Evolutionary conservation across 2,797 vertebrate genomes (phyloP), one percentile per base, ranked within the genome.

Genomic region (Scolopax bukidnonensis): DNA sequence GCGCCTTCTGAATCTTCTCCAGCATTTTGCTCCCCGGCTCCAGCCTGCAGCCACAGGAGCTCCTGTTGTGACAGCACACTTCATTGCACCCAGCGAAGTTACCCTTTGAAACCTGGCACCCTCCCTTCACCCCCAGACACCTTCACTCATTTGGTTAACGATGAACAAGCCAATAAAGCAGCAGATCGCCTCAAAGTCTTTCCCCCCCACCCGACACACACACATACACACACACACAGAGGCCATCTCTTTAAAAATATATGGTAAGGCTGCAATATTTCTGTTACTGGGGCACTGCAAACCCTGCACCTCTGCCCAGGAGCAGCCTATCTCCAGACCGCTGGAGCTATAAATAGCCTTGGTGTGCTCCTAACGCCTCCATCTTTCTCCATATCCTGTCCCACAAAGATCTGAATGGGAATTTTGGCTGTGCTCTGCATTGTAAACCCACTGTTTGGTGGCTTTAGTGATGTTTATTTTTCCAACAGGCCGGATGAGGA

Each of bases 31-130:
- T 60, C 32, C 36, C 14, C 0, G 0, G 5, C 25, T 70, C 21
- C 16, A 30, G 8, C 21, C 15, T 11, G 57, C 6, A 18, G 77
- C 47, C 2, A 2, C 3, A 0, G 45, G 3, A 57, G 6, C n/a
- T 83, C 77, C 95, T 97, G 89, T 92, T 84, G 73, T 70, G 83
- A 95, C 16, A 11, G 59, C 51, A 95, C 73, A 82, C 40, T 78
- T 94, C 87, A 79, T 43, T 81, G 76, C 43, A 0, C 74, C 54
- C 48, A 59, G 53, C 53, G 71, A 50, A 69, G 76, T 87, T 95
- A 91, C 75, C 92, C 97, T 97, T 96, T 97, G 97, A 89, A 71
- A 90, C 95, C 8, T 94, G 75, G 84, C 87, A 87, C 38, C 76
- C 60, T 90, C 71, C 92, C 77, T 69, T 82, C 82, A 56, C 25